Evolutionary conservation across 2,113 vertebrate genomes (phyloP), one percentile per base, ranked within the genome.

Genomic region (Nothobranchius kuhntae): DNA sequence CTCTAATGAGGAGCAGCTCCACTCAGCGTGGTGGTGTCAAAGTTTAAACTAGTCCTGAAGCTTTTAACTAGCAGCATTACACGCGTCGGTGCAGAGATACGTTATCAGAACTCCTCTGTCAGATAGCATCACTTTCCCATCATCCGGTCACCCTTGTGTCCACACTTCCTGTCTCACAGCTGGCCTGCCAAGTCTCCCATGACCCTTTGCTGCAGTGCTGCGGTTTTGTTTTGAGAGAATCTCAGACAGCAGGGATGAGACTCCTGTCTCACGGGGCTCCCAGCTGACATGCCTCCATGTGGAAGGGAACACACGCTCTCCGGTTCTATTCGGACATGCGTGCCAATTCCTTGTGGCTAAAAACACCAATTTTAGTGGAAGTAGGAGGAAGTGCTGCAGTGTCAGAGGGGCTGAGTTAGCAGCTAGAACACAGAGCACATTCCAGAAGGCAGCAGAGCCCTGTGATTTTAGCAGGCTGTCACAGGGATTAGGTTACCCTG

Each of bases 381-480:
- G 73, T 72, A 53, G 65, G 70, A 85, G 86, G 89, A 87, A 84
- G 82, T 81, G 75, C 71, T 42, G 66, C 76, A 42, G 64, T 78
- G 87, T 83, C 75, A 73, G 76, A 87, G 85, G 84, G 78, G 78
- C 78, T 71, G 84, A 86, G 83, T 73, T 81, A 85, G 81, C 75
- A 77, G 69, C 7, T 58, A 87, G 85, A 84, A 75, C 53, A 89
- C 83, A 59, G 81, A 84, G 82, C 87, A 86, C 92, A 91, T 91
- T 92, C 89, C 90, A 89, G 82, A 81, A 89, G 85, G 81, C 86
- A 80, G 80, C 70, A 65, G 80, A 91, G 84, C 86, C 74, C 87
- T 89, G 88, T 90, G 89, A 91, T 92, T 90, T 91, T 85, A 92
- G 87, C 81, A 86, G 84, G 71, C 88, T 90, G 91, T 91, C 88